Conservation (phyloP, 1,140 invertebrate species). For the Drosophila kikkawai region DNA sequence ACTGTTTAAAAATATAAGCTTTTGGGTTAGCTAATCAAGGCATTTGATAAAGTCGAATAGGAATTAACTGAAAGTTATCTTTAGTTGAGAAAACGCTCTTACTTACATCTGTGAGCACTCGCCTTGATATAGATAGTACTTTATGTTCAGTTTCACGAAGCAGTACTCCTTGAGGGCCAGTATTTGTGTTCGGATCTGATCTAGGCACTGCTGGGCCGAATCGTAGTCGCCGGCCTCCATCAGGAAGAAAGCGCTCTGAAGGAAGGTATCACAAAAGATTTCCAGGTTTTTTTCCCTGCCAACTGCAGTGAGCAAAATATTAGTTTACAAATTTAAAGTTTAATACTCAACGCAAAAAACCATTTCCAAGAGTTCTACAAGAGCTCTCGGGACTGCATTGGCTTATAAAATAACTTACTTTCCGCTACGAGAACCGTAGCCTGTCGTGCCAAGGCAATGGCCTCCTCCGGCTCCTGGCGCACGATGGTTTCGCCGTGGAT, state of each 20-base stretch:
- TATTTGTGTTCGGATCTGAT: constrained; percentile 62
- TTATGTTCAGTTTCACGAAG: constrained; percentile 71
- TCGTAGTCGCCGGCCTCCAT: constrained; percentile 64
- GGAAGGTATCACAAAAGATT: constrained; percentile 68
- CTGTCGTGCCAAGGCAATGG: constrained; percentile 53
- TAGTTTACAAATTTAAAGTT: too few species aligned
- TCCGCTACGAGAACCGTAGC: constrained; percentile 66
- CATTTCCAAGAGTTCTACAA: not conserved
- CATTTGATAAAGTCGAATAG: not conserved
- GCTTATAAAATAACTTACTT: constrained; percentile 40
- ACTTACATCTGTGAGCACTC: constrained; percentile 63
- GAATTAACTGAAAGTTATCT: not conserved
- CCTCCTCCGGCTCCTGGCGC: constrained; percentile 60
- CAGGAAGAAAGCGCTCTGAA: constrained; percentile 63
- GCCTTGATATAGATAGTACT: constrained; percentile 60
- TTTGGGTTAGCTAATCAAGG: too few species aligned
- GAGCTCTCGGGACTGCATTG: not conserved
- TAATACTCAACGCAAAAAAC: not conserved
- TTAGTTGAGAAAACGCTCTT: too few species aligned
- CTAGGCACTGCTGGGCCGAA: constrained; percentile 59
- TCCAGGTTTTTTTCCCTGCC: constrained; percentile 68
- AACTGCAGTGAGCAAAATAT: constrained; percentile 30
- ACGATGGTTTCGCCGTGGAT: constrained; percentile 52
- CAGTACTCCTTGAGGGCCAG: constrained; percentile 56
- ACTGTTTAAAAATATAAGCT: constrained; percentile 11